Evolutionary conservation across 2,888 invertebrate genomes (phyloP), one percentile per base, ranked within the genome.

Genomic region (Anthoptus insignis): DNA sequence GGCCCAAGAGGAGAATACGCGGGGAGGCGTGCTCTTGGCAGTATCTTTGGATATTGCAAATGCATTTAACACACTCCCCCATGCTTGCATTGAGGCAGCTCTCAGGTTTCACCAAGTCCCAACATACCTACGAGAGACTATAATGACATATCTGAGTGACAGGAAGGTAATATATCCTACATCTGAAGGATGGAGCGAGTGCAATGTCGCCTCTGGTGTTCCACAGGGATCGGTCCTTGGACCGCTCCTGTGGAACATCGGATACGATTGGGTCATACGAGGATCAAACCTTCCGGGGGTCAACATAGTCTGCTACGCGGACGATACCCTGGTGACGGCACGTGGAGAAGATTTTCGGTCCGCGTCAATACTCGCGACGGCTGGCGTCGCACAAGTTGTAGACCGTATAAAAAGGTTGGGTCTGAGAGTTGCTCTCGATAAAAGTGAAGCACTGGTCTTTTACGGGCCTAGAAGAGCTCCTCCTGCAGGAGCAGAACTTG

Each of bases 31-130:
- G 16, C 42, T 65, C 19, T 16, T 68, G 64, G 67, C 69, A 14
- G 65, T 72, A 32, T 71, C 71, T 0, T 22, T 73, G 0, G 73
- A 73, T 50, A 73, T 71, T 22, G 63, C 69, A 39, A 72, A 72
- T 49, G 68, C 72, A 21, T 73, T 72, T 32, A 72, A 71, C 21
- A 67, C 65, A 13, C 52, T 69, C 8, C 70, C 71, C 8, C 68
- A 63, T 60, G 45, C 8, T 1, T 32, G 45, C 9, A 32, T 65
- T 3, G 32, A 24, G 1, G 47, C 64, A 11, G 53, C 32, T 0
- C 19, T 70, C 11, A 9, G 59, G 39, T 19, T 22, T 2, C 34
- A 56, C 14, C 19, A 34, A 2, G 53, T 53, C 22, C 54, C 39
- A 9, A 6, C 7, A 6, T 32, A 32, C 11, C 32, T 32, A 6